Evolutionary conservation across 2,113 vertebrate genomes (phyloP).

Genomic region (Limnothrissa miodon): DNA sequence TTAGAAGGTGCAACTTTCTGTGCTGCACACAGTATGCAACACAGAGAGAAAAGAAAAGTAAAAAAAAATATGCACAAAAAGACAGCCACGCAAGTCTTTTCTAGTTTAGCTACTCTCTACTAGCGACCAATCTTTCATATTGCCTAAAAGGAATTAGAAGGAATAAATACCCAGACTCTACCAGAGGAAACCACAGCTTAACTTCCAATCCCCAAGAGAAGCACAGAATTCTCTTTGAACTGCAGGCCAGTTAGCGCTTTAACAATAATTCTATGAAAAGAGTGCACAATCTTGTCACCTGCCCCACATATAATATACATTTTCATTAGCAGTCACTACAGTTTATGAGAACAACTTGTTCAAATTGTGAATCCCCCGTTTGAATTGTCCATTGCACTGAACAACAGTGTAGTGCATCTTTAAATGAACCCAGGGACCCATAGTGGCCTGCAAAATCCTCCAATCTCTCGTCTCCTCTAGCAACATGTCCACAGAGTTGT

Average conservation of each 20-base stretch:
- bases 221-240: neutral
- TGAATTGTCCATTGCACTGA: neutral
- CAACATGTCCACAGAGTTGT: neutral
- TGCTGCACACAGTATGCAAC: neutral
- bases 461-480: neutral
- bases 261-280: neutral
- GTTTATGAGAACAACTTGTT: neutral
- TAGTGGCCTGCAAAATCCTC: neutral
- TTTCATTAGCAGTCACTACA: neutral
- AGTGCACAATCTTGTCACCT: neutral
- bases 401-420: constrained; percentile 15
- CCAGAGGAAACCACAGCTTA: neutral
- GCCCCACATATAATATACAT: neutral
- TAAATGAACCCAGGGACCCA: neutral
- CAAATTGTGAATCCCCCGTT: neutral
- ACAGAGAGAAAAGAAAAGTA: neutral
- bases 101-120: constrained; percentile 17
- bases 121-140: constrained; percentile 12
- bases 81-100: constrained; percentile 14
- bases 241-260: neutral
- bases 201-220: neutral
- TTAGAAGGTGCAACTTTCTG: constrained; percentile 1
- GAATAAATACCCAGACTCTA: constrained; percentile 10
- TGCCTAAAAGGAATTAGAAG: constrained; percentile 6
- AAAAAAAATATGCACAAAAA: neutral